A percentile compares a stretch with the other conserved stretches of the same genome.
Evolutionary conservation across 2,113 vertebrate species (phyloP).

Genomic region (Thomomys bottae): DNA sequence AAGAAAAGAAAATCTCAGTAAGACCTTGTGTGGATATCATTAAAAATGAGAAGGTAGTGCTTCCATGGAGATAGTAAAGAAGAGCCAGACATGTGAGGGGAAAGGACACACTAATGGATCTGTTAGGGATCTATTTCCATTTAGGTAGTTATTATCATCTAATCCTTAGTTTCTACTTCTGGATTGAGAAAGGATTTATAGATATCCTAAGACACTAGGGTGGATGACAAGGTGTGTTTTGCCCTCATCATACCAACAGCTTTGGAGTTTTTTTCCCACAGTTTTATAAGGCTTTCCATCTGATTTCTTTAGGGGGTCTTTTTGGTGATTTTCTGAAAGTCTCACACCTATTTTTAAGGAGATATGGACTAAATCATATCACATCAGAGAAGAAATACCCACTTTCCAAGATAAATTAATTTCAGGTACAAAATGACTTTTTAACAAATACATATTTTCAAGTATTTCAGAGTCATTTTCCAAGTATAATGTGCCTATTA

Average conservation of each 20-base stretch:
- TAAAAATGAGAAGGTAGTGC: not conserved
- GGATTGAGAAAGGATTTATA: not conserved
- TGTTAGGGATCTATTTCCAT: not conserved
- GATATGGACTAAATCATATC: not conserved
- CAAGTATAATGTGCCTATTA: not conserved
- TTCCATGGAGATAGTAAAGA: not conserved
- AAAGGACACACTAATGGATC: no score
- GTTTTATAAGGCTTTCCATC: not conserved
- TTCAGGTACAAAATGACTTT: not conserved
- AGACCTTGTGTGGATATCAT: accelerated
- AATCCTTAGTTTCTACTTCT: not conserved
- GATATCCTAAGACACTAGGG: not conserved
- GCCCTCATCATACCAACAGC: not conserved
- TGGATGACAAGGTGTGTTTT: not conserved
- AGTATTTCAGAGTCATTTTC: not conserved
- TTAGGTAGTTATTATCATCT: not conserved
- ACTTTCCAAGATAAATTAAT: not conserved
- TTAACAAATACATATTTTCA: not conserved
- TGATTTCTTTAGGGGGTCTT: not conserved
- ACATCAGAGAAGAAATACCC: not conserved
- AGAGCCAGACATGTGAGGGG: accelerated
- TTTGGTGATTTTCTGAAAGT: not conserved
- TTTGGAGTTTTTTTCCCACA: not conserved
- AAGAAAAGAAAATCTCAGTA: not conserved
- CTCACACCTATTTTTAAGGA: not conserved